These are phyloP conservation scores for Myotis yumanensis DNA, from an alignment of 2,113 vertebrate genomes.

Conservation along the genomic window DNA sequence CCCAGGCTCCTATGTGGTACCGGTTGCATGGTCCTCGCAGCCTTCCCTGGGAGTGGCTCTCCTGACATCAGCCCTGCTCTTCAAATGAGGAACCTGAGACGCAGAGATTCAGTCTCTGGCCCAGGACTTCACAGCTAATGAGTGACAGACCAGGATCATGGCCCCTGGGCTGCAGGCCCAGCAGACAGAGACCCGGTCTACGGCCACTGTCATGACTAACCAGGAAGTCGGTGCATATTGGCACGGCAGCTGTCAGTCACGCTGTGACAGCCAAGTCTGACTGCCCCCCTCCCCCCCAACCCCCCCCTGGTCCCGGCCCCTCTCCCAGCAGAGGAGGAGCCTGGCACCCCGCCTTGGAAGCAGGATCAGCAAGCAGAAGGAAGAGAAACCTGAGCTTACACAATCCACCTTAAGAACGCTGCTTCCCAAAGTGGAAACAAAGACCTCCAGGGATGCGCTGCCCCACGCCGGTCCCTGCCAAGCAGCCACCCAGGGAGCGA, in stretches of 20 bases:
- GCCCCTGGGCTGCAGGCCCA: rapidly evolving
- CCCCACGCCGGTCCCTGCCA: slow-evolving; percentile 58
- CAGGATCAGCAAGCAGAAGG: slow-evolving; percentile 14
- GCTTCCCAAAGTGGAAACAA: slow-evolving; percentile 69
- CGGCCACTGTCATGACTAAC: rapidly evolving
- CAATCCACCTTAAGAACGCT: slow-evolving; percentile 53
- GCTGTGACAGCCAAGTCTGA: rapidly evolving
- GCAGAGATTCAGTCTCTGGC: rapidly evolving
- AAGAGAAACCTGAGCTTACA: slow-evolving; percentile 62
- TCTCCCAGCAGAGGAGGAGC: not conserved
- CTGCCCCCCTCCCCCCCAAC: too few relatives aligned
- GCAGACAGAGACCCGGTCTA: not conserved
- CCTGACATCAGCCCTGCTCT: rapidly evolving
- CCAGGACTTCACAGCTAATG: not conserved
- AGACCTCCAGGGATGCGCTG: slow-evolving; percentile 63
- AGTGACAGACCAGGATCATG: rapidly evolving
- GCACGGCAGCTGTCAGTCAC: rapidly evolving
- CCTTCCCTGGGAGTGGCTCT: rapidly evolving
- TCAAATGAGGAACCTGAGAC: not conserved
- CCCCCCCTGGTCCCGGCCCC: not conserved
- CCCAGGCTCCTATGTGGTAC: rapidly evolving
- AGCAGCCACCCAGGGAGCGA: slow-evolving; percentile 67
- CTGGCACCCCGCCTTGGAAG: slow-evolving; percentile 55
- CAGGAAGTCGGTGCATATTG: rapidly evolving
- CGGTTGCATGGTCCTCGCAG: rapidly evolving